These are phyloP conservation scores for Microtus oregoni DNA, from an alignment of 2,113 vertebrate species.

Conservation along the genomic window DNA sequence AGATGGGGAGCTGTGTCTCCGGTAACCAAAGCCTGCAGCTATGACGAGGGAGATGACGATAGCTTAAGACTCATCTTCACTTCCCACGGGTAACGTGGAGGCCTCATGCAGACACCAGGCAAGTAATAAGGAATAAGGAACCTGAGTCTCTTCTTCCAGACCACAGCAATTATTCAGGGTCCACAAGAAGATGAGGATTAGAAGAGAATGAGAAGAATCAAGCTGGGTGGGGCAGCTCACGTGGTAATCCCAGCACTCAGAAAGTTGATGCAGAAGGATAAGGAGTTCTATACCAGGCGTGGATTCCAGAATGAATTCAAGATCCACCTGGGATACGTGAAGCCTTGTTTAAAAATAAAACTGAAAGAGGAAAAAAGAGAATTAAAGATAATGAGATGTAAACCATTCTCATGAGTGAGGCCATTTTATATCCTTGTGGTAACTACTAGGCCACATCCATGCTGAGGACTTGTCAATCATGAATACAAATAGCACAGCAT, in stretches of 20 bases:
- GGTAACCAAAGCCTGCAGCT: no score
- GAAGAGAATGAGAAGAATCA: not conserved
- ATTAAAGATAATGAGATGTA: not conserved
- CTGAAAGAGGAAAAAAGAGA: not conserved
- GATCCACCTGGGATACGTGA: not conserved
- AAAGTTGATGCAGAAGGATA: not conserved
- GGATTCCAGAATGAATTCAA: not conserved
- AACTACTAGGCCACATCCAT: not conserved
- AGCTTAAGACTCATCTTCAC: not conserved
- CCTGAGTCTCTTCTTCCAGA: accelerated
- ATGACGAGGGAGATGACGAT: accelerated
- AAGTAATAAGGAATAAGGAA: accelerated
- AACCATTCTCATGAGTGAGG: accelerated
- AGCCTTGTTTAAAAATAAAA: not conserved
- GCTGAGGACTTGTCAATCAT: no score
- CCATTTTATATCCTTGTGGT: accelerated
- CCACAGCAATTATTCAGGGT: accelerated
- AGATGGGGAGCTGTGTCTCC: not conserved
- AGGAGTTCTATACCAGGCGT: not conserved
- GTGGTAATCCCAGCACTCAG: not conserved
- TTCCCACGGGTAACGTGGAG: not conserved
- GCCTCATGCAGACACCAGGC: not conserved
- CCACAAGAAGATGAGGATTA: not conserved
- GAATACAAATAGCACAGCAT: not conserved
- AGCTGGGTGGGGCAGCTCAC: not conserved